These are phyloP conservation scores for Columba janthina DNA, from an alignment of 2,113 vertebrate species.

Conservation along the genomic window DNA sequence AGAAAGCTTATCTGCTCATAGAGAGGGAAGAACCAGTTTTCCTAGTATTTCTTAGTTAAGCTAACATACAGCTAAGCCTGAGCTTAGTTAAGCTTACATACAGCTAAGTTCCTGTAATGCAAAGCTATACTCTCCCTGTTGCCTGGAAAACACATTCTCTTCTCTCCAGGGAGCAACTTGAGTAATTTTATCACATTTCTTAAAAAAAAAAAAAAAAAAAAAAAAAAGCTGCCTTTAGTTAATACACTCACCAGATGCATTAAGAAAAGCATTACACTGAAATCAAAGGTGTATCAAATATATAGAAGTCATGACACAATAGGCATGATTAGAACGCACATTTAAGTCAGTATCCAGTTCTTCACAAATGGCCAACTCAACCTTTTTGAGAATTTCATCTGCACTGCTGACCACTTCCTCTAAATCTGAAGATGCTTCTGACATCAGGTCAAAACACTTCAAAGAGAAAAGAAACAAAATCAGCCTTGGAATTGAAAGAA, in stretches of 20 bases:
- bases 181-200: neutral
- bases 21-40: neutral
- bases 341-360: slow-evolving; percentile 71
- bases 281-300: neutral
- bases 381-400: slow-evolving; percentile 71
- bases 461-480: neutral
- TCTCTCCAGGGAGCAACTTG: neutral
- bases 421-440: slow-evolving; percentile 34
- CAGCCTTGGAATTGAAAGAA: neutral
- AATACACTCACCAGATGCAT: neutral
- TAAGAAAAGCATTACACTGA: neutral
- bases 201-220: neutral
- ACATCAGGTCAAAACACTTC: slow-evolving; percentile 71
- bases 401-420: slow-evolving; percentile 36
- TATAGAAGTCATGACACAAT: neutral
- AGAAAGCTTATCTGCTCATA: neutral
- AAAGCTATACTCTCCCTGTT: neutral
- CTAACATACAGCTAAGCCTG: neutral
- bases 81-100: neutral
- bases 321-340: slow-evolving; percentile 59
- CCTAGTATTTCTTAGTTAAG: neutral
- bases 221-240: neutral
- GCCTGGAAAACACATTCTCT: neutral
- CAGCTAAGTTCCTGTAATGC: neutral
- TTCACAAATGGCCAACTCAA: slow-evolving; percentile 66